Evolutionary conservation across 2,113 vertebrate species (phyloP), one percentile per base, ranked within the genome.

Genomic region (Lepus europaeus): DNA sequence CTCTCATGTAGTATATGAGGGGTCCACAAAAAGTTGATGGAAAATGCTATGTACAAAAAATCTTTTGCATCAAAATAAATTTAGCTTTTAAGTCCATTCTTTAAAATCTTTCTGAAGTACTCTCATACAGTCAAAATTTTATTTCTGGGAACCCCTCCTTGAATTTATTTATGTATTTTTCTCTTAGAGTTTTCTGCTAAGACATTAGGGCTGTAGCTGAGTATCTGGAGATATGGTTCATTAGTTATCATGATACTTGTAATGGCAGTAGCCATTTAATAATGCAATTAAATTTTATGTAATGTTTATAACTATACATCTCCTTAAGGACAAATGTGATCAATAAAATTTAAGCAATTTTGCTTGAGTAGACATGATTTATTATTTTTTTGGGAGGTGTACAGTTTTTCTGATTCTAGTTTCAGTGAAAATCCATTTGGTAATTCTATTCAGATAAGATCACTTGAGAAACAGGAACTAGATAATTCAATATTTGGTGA

Each of bases 271-370:
- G 86, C 23, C 27, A 83, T 78, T 89, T 89, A 78, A 91, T 74
- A 86, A 93, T 91, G 64, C 29, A 70, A 61, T 69, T 84, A 87
- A 53, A 81, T 92, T 93, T 86, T 82, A 78, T 12, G 22, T 27
- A 56, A 19, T 68, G 29, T 45, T 94, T 79, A 31, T 63, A 36
- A 4, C 6, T 64, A 27, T 19, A 64, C 29, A n/a, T 33, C 31
- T 83, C 14, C 11, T 61, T 53, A 94, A 61, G 29, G 33, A 14
- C 73, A 89, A 36, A 31, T 63, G 9, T 64, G 39, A 19, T 85
- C n/a, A 69, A 29, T 76, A 59, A 70, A 74, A 83, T 33, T 92
- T 31, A 80, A 49, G 2, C 36, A 33, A 4, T 92, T 80, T 56
- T 31, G 9, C 14, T 68, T 31, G 8, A 81, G 27, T 69, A 29